Evolutionary conservation across 2,888 invertebrate genomes (phyloP).

Genomic region (Drosophila niveifrons): DNA sequence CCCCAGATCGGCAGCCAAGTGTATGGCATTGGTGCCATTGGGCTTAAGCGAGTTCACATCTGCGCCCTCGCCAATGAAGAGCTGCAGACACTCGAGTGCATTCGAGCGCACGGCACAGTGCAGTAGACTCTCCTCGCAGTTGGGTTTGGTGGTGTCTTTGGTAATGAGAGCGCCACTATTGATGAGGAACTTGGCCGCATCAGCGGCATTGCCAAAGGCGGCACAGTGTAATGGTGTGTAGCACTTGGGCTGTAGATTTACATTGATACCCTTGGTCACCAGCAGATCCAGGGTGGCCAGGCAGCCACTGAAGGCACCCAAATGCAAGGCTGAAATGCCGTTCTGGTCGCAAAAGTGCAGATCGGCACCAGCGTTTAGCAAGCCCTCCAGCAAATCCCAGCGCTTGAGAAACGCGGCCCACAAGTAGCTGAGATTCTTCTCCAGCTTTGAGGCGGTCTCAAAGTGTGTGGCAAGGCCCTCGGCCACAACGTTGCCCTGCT

Average conservation of each 20-base stretch:
- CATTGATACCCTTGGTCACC: conserved; percentile 89
- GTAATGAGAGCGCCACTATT: conserved; percentile 90
- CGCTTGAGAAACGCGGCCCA: conserved; percentile 91
- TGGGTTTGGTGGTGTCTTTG: conserved; percentile 88
- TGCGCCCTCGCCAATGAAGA: conserved; percentile 91
- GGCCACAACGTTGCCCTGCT: conserved; percentile 88
- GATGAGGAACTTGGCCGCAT: conserved; percentile 92
- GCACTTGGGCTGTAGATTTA: conserved; percentile 89
- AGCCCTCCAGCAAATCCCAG: conserved; percentile 88
- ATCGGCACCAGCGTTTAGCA: conserved; percentile 90
- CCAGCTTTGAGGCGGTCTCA: conserved; percentile 88
- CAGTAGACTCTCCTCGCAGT: conserved; percentile 91
- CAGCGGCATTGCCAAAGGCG: conserved; percentile 94
- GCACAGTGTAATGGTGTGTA: conserved; percentile 95
- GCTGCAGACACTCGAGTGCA: conserved; percentile 91
- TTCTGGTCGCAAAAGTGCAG: conserved; percentile 90
- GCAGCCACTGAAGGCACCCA: conserved; percentile 92
- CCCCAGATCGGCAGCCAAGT: conserved; percentile 92
- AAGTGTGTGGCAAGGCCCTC: conserved; percentile 87
- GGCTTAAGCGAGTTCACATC: conserved; percentile 91
- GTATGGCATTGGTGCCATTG: conserved; percentile 92
- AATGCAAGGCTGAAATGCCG: conserved; percentile 91
- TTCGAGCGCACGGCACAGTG: conserved; percentile 95
- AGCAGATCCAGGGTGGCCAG: conserved; percentile 90
- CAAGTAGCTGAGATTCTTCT: conserved; percentile 90